Percentiles rank a stretch among this genome's conserved stretches.
Evolutionary conservation across 1,140 invertebrate species (phyloP).

Genomic region (Rhagoletis zephyria): DNA sequence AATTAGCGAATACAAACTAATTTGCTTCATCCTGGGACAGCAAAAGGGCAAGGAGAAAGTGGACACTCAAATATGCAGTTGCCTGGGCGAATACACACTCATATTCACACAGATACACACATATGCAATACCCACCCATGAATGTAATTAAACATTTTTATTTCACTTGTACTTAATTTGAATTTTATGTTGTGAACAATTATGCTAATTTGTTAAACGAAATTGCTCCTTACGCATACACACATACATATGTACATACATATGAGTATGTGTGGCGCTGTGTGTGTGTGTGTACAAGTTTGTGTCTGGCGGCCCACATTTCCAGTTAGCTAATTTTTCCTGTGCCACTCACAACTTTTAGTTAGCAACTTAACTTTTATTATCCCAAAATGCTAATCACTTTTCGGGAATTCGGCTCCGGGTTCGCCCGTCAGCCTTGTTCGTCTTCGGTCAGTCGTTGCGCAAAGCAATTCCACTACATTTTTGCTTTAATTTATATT

Average conservation of each 20-base stretch:
- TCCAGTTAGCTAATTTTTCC: background rate
- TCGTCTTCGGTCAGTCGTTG: background rate
- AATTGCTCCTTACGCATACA: background rate
- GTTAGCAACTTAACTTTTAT: conserved; percentile 22
- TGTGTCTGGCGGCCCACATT: background rate
- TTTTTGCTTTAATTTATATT: conserved; percentile 15
- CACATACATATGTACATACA: background rate
- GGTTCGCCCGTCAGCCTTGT: background rate
- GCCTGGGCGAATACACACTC: background rate
- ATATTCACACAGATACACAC: background rate
- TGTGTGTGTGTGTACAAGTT: background rate
- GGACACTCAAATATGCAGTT: background rate
- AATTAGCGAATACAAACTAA: conserved; percentile 73
- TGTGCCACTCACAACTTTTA: background rate
- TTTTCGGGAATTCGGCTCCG: background rate
- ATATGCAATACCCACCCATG: conserved; percentile 59
- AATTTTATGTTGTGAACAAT: conserved; percentile 73
- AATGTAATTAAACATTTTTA: conserved; percentile 68
- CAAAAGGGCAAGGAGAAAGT: background rate
- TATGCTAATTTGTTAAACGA: conserved; percentile 71
- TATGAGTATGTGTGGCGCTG: too few relatives aligned
- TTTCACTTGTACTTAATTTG: conserved; percentile 71
- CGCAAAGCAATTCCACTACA: background rate
- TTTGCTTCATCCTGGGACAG: conserved; percentile 67
- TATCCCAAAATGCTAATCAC: conserved; percentile 20